Conservation (phyloP, 2,888 invertebrate species). For the Rosalia funebris region DNA sequence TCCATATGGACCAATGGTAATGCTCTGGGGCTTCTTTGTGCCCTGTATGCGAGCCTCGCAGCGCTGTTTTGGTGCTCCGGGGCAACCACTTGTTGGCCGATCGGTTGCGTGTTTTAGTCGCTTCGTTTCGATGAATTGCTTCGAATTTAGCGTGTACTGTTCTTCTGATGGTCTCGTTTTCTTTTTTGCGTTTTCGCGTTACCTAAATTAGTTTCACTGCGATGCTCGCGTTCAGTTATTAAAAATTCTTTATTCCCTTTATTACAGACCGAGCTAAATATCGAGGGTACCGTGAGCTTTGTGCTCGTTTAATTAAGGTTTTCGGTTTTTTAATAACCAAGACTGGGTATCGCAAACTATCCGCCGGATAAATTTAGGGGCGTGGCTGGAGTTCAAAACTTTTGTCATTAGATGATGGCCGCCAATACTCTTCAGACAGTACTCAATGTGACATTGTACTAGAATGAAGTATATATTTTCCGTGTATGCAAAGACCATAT, state of each 20-base stretch:
- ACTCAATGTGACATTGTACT: too few species aligned
- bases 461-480: too few species aligned
- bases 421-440: too few species aligned
- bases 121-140: conserved; percentile 31
- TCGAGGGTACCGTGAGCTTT: too few species aligned
- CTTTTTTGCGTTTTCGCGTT: conserved; percentile 6
- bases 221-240: background rate
- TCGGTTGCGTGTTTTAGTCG: conserved; percentile 31
- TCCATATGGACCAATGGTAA: conserved; percentile 60
- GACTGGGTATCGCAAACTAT: too few species aligned
- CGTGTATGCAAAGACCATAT: too few species aligned
- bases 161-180: conserved; percentile 27
- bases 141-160: conserved; percentile 33
- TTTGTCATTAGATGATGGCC: too few species aligned
- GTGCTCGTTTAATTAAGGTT: too few species aligned
- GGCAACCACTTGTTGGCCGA: conserved; percentile 53
- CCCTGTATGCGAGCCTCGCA: conserved; percentile 33
- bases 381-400: too few species aligned
- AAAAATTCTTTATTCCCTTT: background rate
- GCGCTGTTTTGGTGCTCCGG: conserved; percentile 48
- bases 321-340: too few species aligned
- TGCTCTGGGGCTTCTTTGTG: conserved; percentile 54
- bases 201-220: background rate
- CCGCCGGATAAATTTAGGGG: too few species aligned
- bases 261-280: too few species aligned